phyloP scores from a whole-genome alignment of 1,140 invertebrate species.

The Diorhabda carinulata region DNA sequence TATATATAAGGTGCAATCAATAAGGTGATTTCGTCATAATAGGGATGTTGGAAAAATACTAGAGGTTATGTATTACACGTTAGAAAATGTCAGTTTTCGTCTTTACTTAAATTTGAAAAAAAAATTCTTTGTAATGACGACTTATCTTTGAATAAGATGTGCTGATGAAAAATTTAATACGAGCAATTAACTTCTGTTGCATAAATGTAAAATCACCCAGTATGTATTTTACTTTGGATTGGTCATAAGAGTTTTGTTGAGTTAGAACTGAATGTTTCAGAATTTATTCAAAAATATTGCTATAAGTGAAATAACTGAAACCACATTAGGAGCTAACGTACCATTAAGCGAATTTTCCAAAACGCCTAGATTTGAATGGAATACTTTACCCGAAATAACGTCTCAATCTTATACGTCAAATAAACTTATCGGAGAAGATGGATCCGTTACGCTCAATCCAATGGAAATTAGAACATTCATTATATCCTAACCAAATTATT shows the following conservation, averaged over 20 bases:
- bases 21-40: too few species aligned
- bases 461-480: slow-evolving; percentile 11
- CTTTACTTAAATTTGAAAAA: background rate
- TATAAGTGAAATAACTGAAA: slow-evolving; percentile 23
- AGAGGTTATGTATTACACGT: too few species aligned
- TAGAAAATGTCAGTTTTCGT: background rate
- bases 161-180: background rate
- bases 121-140: background rate
- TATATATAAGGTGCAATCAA: too few species aligned
- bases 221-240: background rate
- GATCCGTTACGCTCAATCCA: background rate
- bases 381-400: background rate
- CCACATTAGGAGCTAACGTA: slow-evolving; percentile 23
- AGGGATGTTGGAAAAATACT: too few species aligned
- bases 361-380: slow-evolving; percentile 1
- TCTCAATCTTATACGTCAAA: too few species aligned
- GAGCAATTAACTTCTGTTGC: background rate
- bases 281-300: slow-evolving; percentile 18
- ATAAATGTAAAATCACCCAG: slow-evolving; percentile 8
- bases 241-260: too few species aligned
- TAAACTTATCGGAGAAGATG: background rate
- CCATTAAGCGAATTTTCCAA: slow-evolving; percentile 13
- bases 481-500: background rate
- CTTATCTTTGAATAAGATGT: background rate
- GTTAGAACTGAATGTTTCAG: background rate